Conservation (phyloP, 1,140 invertebrate genomes). For the Melanaphis sacchari region DNA sequence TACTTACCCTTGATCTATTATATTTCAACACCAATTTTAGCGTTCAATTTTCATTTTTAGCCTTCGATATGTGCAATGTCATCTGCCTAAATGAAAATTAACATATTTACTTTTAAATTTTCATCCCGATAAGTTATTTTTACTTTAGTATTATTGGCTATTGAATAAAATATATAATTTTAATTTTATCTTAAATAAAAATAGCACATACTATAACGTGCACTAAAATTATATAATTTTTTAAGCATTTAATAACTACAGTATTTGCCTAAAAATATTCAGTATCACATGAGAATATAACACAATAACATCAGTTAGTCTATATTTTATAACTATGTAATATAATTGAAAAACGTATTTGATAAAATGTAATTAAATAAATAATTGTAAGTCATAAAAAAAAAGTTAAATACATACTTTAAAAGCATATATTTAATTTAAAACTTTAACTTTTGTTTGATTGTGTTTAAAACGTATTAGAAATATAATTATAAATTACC, state of each 20-base stretch:
- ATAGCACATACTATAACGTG: too few relatives aligned
- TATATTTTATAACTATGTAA: not conserved
- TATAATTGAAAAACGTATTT: not conserved
- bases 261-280: not conserved
- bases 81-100: slow-evolving; percentile 10
- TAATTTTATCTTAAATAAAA: too few relatives aligned
- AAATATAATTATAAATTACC: too few relatives aligned
- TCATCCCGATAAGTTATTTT: not conserved
- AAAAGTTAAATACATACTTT: not conserved
- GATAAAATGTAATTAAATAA: not conserved
- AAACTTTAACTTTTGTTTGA: not conserved
- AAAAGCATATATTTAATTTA: not conserved
- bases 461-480: not conserved
- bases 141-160: not conserved
- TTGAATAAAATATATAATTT: not conserved
- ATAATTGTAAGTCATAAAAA: not conserved
- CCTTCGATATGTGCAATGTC: slow-evolving; percentile 38
- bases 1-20: slow-evolving; percentile 35
- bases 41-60: slow-evolving; percentile 16
- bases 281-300: not conserved
- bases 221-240: not conserved
- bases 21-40: not conserved
- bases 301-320: not conserved
- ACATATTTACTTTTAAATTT: not conserved
- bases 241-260: not conserved